Percentiles rank a stretch among this genome's conserved stretches.
Evolutionary conservation across 2,797 vertebrate species (phyloP).

Genomic region (Acomys russatus): DNA sequence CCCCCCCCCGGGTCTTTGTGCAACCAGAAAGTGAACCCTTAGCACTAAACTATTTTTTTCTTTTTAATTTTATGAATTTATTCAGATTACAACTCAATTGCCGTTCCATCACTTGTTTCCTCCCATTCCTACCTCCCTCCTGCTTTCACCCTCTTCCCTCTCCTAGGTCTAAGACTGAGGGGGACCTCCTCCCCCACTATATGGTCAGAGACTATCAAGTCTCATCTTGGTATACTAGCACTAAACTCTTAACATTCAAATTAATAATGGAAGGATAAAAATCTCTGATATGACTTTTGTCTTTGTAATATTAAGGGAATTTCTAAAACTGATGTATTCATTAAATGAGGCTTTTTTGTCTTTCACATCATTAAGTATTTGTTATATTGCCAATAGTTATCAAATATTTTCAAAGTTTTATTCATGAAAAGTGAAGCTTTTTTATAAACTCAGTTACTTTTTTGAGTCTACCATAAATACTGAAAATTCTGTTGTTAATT

Average conservation of each 20-base stretch:
- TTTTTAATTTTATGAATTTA: too few relatives aligned
- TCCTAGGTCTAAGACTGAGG: too few relatives aligned
- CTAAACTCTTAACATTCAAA: neutral
- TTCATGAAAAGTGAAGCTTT: neutral
- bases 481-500: neutral
- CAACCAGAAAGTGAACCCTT: neutral
- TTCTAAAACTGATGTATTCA: neutral
- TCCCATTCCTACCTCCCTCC: too few relatives aligned
- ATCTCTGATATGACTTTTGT: neutral
- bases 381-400: neutral
- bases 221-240: neutral
- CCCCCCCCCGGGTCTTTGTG: neutral
- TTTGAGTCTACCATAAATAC: neutral
- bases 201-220: too few relatives aligned
- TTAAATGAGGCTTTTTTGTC: neutral
- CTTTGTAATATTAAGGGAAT: neutral
- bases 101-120: too few relatives aligned
- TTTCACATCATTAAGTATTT: neutral
- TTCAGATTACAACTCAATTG: too few relatives aligned
- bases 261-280: neutral
- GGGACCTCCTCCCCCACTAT: too few relatives aligned
- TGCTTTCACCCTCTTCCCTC: too few relatives aligned
- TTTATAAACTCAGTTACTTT: neutral
- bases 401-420: constrained; percentile 19
- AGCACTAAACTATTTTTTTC: too few relatives aligned